Evolutionary conservation across 2,113 vertebrate species (phyloP).

Genomic region (Thalassoma bifasciatum): DNA sequence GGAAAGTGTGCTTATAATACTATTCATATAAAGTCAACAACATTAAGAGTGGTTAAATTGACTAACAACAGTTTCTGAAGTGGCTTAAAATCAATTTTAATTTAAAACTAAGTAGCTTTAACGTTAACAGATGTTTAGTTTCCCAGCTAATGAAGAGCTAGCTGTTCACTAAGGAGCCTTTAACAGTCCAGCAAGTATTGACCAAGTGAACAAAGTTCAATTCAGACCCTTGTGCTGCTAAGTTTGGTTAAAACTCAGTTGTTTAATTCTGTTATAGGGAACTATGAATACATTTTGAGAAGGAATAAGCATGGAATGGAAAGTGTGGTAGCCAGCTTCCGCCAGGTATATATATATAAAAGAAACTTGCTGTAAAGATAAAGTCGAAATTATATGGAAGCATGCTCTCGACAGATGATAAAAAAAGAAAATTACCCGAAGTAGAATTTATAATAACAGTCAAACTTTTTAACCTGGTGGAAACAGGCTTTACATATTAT

Average conservation of each 20-base stretch:
- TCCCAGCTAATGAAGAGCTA: conserved; percentile 58
- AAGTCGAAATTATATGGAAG: too few relatives aligned
- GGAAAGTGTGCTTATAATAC: neutral
- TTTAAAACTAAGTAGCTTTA: conserved; percentile 11
- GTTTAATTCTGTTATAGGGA: neutral
- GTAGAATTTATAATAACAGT: too few relatives aligned
- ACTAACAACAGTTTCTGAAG: fast-evolving
- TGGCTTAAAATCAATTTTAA: neutral
- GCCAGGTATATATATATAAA: too few relatives aligned
- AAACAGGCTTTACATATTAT: too few relatives aligned
- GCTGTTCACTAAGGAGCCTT: conserved; percentile 6
- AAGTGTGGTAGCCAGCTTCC: too few relatives aligned
- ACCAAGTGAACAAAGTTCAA: conserved; percentile 2
- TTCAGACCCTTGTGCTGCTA: neutral
- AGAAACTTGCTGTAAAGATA: too few relatives aligned
- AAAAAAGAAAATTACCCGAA: too few relatives aligned
- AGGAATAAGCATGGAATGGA: too few relatives aligned
- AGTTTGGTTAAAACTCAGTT: neutral
- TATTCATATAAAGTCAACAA: neutral
- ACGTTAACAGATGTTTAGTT: conserved; percentile 65
- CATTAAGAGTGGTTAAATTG: neutral
- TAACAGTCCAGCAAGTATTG: neutral
- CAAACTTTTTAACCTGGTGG: too few relatives aligned
- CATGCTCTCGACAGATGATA: too few relatives aligned
- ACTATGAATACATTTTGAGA: too few relatives aligned